Evolutionary conservation across 1,140 invertebrate species (phyloP).

Genomic region (Latrodectus geometricus): DNA sequence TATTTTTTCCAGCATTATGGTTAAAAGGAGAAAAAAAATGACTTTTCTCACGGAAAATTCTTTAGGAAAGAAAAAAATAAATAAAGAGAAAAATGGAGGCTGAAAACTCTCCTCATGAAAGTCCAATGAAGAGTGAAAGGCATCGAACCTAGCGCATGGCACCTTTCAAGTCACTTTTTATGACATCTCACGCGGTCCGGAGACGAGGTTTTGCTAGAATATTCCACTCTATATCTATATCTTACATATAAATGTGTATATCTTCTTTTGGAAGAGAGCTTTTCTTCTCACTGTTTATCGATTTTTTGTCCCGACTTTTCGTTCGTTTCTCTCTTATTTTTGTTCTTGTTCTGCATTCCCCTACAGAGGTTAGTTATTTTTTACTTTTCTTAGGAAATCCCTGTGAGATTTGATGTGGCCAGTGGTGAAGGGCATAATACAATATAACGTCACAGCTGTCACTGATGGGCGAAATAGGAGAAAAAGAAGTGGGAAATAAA

Average conservation of each 20-base stretch:
- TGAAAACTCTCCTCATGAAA: slow-evolving; percentile 48
- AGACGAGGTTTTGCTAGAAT: slow-evolving; percentile 30
- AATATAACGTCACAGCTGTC: slow-evolving; percentile 57
- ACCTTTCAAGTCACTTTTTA: slow-evolving; percentile 44
- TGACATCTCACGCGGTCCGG: slow-evolving; percentile 25
- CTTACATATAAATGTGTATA: slow-evolving; percentile 10
- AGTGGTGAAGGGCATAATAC: slow-evolving; percentile 48
- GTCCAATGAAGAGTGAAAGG: slow-evolving; percentile 57
- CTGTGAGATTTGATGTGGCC: slow-evolving; percentile 50
- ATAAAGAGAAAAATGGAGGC: neutral
- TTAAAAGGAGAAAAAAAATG: neutral
- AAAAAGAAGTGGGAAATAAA: slow-evolving; percentile 11
- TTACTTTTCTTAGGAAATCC: slow-evolving; percentile 23
- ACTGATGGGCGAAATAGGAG: slow-evolving; percentile 31
- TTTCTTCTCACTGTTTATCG: slow-evolving; percentile 30
- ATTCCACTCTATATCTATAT: neutral
- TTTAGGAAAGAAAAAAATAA: neutral
- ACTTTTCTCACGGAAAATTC: neutral
- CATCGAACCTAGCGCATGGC: neutral
- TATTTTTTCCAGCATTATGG: neutral
- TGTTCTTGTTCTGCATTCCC: neutral
- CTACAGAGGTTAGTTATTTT: slow-evolving; percentile 22
- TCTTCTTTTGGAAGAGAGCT: neutral
- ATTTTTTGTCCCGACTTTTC: slow-evolving; percentile 9
- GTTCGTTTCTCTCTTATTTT: neutral